Percentiles rank a stretch among this genome's conserved stretches.
These are phyloP conservation scores for Morone chrysops DNA, from an alignment of 2,113 vertebrate species.

Conservation along the genomic window DNA sequence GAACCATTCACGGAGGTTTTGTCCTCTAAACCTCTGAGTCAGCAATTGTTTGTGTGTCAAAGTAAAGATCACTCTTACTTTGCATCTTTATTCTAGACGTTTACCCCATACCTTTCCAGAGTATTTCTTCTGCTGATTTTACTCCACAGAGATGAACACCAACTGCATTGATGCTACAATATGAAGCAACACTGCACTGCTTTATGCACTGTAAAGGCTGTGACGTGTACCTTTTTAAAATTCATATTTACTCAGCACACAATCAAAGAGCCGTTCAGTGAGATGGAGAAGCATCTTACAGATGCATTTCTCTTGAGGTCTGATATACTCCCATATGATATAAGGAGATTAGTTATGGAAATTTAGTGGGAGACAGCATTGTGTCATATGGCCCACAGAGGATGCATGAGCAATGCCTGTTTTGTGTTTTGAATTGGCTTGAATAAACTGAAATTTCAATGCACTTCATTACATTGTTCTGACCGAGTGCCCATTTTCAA, in stretches of 20 bases:
- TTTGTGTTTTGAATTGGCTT: constrained; percentile 45
- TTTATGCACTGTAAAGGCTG: constrained; percentile 41
- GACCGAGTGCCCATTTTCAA: constrained; percentile 30
- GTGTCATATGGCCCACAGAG: constrained; percentile 50
- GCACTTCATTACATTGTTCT: constrained; percentile 42
- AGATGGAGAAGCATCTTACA: constrained; percentile 28
- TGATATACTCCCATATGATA: constrained; percentile 57
- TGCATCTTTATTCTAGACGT: neutral
- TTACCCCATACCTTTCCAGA: neutral
- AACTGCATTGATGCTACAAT: constrained; percentile 9
- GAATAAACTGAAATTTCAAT: constrained; percentile 54
- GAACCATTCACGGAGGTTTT: neutral
- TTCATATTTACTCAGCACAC: constrained; percentile 61
- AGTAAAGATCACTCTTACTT: neutral
- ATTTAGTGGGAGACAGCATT: constrained; percentile 50
- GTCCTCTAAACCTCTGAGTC: constrained; percentile 1
- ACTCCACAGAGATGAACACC: neutral
- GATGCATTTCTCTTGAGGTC: constrained; percentile 43
- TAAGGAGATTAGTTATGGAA: constrained; percentile 73
- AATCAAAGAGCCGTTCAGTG: constrained; percentile 63
- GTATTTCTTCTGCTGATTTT: constrained; percentile 3
- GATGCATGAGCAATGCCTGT: constrained; percentile 27
- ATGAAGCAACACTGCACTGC: constrained; percentile 6
- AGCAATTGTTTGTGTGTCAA: neutral
- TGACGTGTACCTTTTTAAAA: constrained; percentile 60